phyloP scores from a whole-genome alignment of 2,888 invertebrate species.

The Griposia aprilina region DNA sequence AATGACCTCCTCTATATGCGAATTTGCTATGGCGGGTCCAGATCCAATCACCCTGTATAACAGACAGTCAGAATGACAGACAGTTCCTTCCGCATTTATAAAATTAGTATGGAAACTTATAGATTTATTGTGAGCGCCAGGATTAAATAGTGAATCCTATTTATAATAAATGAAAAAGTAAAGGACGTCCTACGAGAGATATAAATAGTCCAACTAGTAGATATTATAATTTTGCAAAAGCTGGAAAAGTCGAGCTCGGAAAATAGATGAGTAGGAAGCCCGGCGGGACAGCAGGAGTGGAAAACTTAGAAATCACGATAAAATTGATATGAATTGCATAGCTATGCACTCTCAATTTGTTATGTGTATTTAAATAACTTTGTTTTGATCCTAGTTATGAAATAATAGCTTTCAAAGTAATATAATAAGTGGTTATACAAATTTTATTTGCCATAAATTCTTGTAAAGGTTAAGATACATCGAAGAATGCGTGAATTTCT shows the following conservation, averaged over 20 bases:
- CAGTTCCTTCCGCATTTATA: not conserved
- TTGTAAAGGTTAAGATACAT: not conserved
- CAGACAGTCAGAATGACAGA: not conserved
- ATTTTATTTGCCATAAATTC: not conserved
- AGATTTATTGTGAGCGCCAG: not conserved
- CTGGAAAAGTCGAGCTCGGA: slow-evolving; percentile 10
- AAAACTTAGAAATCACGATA: slow-evolving; percentile 34
- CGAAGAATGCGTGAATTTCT: no score
- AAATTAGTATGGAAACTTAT: not conserved
- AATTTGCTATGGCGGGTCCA: no score
- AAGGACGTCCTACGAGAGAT: not conserved
- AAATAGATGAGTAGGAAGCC: slow-evolving; percentile 23
- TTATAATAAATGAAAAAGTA: slow-evolving; percentile 1
- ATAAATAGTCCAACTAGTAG: not conserved
- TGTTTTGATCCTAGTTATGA: not conserved
- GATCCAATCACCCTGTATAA: no score
- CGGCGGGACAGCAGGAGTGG: slow-evolving; percentile 14
- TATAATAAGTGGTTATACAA: not conserved
- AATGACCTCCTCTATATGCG: no score
- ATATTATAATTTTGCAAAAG: slow-evolving; percentile 25
- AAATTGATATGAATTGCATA: slow-evolving; percentile 35
- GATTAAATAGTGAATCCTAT: not conserved
- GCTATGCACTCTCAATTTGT: not conserved
- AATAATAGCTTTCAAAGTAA: not conserved
- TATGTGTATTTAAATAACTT: slow-evolving; percentile 1